Evolutionary conservation across 2,113 vertebrate genomes (phyloP).

Genomic region (Thryonomys swinderianus): DNA sequence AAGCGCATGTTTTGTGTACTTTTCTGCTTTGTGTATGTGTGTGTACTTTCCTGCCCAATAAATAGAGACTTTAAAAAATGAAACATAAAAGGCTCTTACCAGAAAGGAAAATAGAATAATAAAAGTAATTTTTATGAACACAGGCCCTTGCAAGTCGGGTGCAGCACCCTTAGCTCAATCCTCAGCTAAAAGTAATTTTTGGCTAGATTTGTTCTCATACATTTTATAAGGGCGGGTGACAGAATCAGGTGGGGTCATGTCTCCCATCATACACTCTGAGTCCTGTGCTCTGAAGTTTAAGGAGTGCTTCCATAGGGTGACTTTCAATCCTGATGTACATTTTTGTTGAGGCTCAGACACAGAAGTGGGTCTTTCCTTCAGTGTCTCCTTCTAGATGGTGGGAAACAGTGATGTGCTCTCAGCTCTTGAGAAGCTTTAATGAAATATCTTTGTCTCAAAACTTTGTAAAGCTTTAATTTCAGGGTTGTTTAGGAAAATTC

Average conservation of each 20-base stretch:
- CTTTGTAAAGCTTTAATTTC: slow-evolving; percentile 21
- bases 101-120: background rate
- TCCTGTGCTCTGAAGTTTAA: background rate
- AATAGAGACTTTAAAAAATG: background rate
- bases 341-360: background rate
- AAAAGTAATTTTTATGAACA: background rate
- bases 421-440: background rate
- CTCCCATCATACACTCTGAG: background rate
- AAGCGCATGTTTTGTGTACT: background rate
- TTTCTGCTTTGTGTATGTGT: background rate
- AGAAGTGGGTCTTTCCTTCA: background rate
- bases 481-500: background rate
- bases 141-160: too few species aligned
- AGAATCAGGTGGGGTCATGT: background rate
- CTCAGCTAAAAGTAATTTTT: too few species aligned
- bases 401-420: background rate
- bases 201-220: background rate
- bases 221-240: background rate
- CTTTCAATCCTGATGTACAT: background rate
- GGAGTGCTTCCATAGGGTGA: background rate
- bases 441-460: background rate
- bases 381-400: background rate
- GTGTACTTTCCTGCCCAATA: background rate
- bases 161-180: too few species aligned
- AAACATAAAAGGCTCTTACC: background rate